Evolutionary conservation across 2,113 vertebrate species (phyloP), one percentile per base, ranked within the genome.

Genomic region (Beaufortia kweichowensis): DNA sequence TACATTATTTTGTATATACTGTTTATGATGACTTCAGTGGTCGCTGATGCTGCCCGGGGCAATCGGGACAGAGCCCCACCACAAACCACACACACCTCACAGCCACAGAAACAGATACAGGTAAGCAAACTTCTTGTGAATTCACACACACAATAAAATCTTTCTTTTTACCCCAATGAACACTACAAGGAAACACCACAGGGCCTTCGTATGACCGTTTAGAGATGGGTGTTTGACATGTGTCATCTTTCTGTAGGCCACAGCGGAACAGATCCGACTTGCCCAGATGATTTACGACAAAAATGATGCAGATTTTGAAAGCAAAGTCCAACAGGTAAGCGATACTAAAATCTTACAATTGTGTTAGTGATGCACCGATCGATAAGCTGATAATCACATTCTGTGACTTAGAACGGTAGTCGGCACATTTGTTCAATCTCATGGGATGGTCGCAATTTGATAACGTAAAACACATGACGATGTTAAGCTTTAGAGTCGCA

Each of bases 1-100:
- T 96, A 97, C 95, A 73, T 93, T 96, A 91, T 95, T 98, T 96
- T 98, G 95, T 99, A 98, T 96, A 98, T 98, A 96, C 95, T 95
- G 94, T 98, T 94, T 94, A 98, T 96, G 95, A 99, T 99, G 97
- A 98, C 96, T 92, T 98, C 97, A 2, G 90, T 99, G 92, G 94
- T 94, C 92, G 94, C 89, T 91, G 96, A 95, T 90, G 94, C 93
- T 86, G 85, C 92, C 89, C 94, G 94, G 88, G 93, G 94, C 86
- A 90, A 93, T 92, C 91, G 95, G 92, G 97, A 98, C 82, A 94
- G 92, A 92, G 84, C 48, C 65, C 94, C 94, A 60, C 94, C 94
- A 90, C 88, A 93, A 84, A 68, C 89, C 62, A 85, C 93, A 87
- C 94, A 95, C 81, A 84, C 93, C 67, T 82, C 92, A 85, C 97